Percentiles rank a stretch among this genome's conserved stretches.
phyloP scores from a whole-genome alignment of 2,797 vertebrate species.

The Ptychadena robeensis region DNA sequence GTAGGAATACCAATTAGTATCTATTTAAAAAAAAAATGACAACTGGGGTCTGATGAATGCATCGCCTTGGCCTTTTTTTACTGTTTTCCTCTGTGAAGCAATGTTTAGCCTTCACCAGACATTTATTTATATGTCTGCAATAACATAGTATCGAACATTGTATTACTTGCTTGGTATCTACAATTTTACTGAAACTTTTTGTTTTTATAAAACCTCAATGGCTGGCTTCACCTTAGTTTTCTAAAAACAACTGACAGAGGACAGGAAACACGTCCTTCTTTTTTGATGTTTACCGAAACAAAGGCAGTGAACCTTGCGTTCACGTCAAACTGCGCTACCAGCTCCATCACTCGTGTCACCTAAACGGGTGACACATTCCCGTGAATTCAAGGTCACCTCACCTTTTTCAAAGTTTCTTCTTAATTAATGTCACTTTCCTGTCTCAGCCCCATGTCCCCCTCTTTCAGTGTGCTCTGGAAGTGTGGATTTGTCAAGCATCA shows the following conservation, averaged over 20 bases:
- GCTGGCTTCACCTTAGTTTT: conserved; percentile 3
- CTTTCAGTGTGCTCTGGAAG: background rate
- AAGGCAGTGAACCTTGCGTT: conserved; percentile 48
- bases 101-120: too few relatives aligned
- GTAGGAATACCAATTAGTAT: too few relatives aligned
- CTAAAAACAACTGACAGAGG: conserved; percentile 15
- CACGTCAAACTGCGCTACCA: conserved; percentile 29
- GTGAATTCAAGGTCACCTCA: conserved; percentile 48
- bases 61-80: background rate
- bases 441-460: background rate
- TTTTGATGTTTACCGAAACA: conserved; percentile 46
- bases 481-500: conserved; percentile 30
- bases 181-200: background rate
- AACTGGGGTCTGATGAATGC: too few relatives aligned
- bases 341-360: conserved; percentile 52
- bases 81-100: too few relatives aligned
- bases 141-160: background rate
- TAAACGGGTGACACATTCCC: conserved; percentile 32
- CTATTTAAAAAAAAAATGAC: too few relatives aligned
- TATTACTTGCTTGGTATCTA: background rate
- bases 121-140: too few relatives aligned
- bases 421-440: conserved; percentile 41
- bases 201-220: background rate
- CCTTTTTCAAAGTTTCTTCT: conserved; percentile 28
- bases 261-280: conserved; percentile 15